phyloP scores from a whole-genome alignment of 92 coral and sea anemone species.

The Diadumene lineata region DNA sequence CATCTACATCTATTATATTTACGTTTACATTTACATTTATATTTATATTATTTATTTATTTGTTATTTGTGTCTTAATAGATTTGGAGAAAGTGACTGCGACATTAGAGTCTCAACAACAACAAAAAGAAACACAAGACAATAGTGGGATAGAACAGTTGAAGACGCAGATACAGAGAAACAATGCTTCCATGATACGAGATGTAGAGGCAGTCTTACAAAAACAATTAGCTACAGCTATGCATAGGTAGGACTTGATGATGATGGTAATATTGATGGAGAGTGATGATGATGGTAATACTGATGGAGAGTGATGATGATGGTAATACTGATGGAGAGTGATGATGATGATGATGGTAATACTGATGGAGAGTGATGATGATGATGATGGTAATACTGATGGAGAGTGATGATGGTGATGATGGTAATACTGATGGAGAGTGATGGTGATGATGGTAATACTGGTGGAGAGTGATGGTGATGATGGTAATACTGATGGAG shows the following conservation, averaged over 20 bases:
- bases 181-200: conserved; percentile 61
- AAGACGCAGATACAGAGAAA: conserved; percentile 71
- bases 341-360: neutral
- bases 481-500: neutral
- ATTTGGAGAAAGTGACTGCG: conserved; percentile 71
- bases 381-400: neutral
- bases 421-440: neutral
- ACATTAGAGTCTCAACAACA: conserved; percentile 62
- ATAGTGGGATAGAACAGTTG: conserved; percentile 81
- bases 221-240: conserved; percentile 76
- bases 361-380: neutral
- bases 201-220: conserved; percentile 79
- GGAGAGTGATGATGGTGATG: neutral
- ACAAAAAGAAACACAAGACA: conserved; percentile 66
- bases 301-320: neutral
- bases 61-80: conserved; percentile 25
- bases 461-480: neutral
- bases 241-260: conserved; percentile 54
- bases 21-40: too few species aligned
- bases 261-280: neutral
- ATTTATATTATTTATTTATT: too few species aligned
- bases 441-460: neutral
- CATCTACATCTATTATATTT: too few species aligned
- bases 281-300: neutral
- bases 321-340: neutral